Percentiles rank a stretch among this genome's conserved stretches.
phyloP scores from a whole-genome alignment of 2,797 vertebrate genomes.

The Leptatherina wallacei region DNA sequence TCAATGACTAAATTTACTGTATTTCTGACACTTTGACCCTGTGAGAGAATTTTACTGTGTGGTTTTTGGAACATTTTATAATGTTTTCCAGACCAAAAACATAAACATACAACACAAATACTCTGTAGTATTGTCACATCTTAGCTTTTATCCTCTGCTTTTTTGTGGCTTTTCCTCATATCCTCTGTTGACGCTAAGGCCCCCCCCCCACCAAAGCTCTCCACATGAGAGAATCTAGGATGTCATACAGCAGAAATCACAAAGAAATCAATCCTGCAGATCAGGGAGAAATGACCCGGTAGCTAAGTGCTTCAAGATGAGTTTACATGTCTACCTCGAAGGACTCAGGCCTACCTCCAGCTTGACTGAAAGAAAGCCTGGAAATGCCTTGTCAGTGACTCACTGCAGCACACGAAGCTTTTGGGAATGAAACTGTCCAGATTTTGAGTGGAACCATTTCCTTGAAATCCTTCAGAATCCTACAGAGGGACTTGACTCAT shows the following conservation, averaged over 20 bases:
- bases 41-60: constrained; percentile 29
- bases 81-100: constrained; percentile 56
- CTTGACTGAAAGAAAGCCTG: constrained; percentile 51
- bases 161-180: constrained; percentile 52
- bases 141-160: constrained; percentile 56
- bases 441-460: constrained; percentile 65
- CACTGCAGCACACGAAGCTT: constrained; percentile 64
- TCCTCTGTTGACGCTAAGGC: constrained; percentile 56
- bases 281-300: constrained; percentile 72
- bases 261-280: constrained; percentile 69
- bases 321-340: constrained; percentile 62
- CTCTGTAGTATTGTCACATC: constrained; percentile 50
- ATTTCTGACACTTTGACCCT: constrained; percentile 47
- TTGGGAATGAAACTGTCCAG: constrained; percentile 69
- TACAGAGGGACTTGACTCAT: constrained; percentile 67
- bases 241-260: constrained; percentile 60
- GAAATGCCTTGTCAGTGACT: constrained; percentile 76
- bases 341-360: constrained; percentile 50
- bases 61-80: constrained; percentile 31
- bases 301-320: constrained; percentile 82
- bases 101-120: constrained; percentile 54
- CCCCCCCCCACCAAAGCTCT: constrained; percentile 31
- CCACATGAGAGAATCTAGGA: constrained; percentile 55
- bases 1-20: constrained; percentile 26
- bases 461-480: constrained; percentile 59